Conservation (phyloP, 2,113 vertebrate genomes). For the Cyanistes caeruleus region DNA sequence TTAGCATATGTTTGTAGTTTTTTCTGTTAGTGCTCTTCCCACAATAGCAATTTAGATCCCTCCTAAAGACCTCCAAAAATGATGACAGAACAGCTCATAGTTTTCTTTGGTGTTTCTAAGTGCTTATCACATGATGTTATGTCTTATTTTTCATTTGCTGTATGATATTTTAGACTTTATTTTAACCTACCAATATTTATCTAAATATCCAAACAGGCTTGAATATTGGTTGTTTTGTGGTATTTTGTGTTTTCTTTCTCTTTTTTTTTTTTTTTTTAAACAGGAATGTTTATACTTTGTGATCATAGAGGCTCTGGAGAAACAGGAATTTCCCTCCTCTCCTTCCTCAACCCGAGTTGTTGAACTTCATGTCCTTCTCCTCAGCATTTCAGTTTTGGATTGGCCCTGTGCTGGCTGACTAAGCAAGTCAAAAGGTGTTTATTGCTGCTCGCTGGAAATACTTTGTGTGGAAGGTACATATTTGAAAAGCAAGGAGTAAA, state of each 20-base stretch:
- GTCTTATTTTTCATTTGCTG: background rate
- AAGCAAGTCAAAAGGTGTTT: background rate
- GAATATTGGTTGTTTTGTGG: background rate
- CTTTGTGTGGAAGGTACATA: background rate
- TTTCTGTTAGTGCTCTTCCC: background rate
- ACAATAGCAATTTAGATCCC: background rate
- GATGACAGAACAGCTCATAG: background rate
- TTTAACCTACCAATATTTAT: background rate
- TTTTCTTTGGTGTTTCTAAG: background rate
- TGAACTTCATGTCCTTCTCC: background rate
- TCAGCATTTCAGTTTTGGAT: background rate
- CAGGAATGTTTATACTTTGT: accelerated
- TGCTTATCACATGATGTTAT: background rate
- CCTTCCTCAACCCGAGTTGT: background rate
- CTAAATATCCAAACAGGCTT: background rate
- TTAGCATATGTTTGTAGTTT: conserved; percentile 8
- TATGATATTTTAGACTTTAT: background rate
- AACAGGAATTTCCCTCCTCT: background rate
- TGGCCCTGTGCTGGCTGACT: background rate
- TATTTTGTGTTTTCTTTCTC: background rate
- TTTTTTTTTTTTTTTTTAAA: background rate
- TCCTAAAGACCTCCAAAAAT: conserved; percentile 34
- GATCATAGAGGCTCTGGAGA: background rate
- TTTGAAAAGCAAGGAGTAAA: conserved; percentile 6
- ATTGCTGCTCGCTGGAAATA: background rate